Evolutionary conservation across 2,113 vertebrate genomes (phyloP).

Genomic region (Arenaria interpres): DNA sequence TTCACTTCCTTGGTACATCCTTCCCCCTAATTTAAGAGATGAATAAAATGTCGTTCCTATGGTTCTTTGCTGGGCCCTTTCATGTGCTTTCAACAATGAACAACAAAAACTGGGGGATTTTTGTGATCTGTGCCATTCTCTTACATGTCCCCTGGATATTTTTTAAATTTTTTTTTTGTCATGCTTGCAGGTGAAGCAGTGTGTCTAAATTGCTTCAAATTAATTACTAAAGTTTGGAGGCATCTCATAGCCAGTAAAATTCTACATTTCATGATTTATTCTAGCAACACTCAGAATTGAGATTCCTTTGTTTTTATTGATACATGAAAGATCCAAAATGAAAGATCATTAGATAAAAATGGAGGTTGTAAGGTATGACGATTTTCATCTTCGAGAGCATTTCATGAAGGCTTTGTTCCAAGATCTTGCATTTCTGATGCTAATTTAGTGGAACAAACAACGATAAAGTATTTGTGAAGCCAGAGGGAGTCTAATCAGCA

Average conservation of each 20-base stretch:
- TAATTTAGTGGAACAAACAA: conserved; percentile 43
- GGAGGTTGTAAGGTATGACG: background rate
- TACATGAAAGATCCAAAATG: background rate
- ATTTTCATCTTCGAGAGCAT: background rate
- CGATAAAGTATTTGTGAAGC: conserved; percentile 23
- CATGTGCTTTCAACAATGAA: background rate
- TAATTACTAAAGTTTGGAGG: background rate
- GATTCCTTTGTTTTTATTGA: background rate
- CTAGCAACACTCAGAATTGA: background rate
- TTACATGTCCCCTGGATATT: background rate
- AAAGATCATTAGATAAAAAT: background rate
- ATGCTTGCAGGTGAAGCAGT: background rate
- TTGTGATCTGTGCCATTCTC: background rate
- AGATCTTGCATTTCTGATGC: background rate
- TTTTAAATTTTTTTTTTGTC: background rate
- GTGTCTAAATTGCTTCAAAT: background rate
- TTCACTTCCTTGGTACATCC: conserved; percentile 36
- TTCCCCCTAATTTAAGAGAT: background rate
- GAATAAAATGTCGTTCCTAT: background rate
- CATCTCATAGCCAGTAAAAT: background rate
- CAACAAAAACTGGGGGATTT: background rate
- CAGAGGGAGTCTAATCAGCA: conserved; percentile 19
- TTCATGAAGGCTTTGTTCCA: background rate
- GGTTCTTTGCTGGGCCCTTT: background rate
- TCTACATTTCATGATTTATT: background rate